These are phyloP conservation scores for Nasonia longicornis DNA, from an alignment of 1,140 invertebrate genomes.

Conservation along the genomic window DNA sequence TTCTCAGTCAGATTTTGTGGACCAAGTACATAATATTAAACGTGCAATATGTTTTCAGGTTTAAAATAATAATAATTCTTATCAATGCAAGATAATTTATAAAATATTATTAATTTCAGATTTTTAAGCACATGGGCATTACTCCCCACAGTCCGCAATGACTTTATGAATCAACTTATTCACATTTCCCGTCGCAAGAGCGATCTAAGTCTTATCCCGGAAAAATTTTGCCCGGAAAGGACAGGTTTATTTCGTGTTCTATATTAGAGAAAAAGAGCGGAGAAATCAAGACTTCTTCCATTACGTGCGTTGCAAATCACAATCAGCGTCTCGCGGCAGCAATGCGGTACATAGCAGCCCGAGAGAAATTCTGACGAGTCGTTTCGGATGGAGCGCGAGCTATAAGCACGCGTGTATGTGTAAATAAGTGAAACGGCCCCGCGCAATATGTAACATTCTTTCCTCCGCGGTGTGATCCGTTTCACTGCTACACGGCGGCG, in stretches of 20 bases:
- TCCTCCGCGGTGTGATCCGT: background rate
- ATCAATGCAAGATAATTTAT: no score
- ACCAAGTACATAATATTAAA: background rate
- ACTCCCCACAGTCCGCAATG: no score
- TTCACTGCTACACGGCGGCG: background rate
- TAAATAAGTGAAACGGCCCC: conserved; percentile 1
- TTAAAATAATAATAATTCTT: no score
- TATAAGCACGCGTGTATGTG: background rate
- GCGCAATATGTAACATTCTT: conserved; percentile 32
- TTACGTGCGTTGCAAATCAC: conserved; percentile 33
- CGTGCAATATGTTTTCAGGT: no score
- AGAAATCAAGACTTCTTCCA: conserved; percentile 22
- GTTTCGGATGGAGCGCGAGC: background rate
- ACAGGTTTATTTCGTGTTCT: conserved; percentile 9
- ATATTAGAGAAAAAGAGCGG: background rate
- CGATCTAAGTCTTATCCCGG: background rate
- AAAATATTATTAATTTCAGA: no score
- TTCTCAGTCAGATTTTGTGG: conserved; percentile 13
- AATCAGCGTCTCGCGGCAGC: conserved; percentile 30
- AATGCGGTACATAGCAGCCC: background rate
- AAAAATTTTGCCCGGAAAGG: background rate
- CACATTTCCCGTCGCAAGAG: no score
- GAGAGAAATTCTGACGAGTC: conserved; percentile 8
- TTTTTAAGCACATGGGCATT: no score
- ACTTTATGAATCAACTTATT: no score